These are phyloP conservation scores for Gastrophysa polygoni DNA, from an alignment of 2,888 invertebrate species.

Conservation along the genomic window DNA sequence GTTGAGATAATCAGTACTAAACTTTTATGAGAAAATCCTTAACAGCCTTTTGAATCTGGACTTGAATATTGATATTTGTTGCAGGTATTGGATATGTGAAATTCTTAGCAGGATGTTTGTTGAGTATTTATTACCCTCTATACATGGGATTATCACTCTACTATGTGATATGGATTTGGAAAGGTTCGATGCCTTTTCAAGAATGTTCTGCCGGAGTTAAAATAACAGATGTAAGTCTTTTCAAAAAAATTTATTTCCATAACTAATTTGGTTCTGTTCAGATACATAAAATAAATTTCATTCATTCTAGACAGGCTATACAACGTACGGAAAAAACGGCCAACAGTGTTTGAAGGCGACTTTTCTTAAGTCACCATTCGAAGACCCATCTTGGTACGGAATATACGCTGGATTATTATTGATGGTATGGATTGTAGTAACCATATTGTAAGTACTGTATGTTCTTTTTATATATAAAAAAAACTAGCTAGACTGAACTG, in stretches of 20 bases:
- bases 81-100: slow-evolving; percentile 69
- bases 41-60: too few species aligned
- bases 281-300: too few species aligned
- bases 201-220: slow-evolving; percentile 61
- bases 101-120: slow-evolving; percentile 62
- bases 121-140: slow-evolving; percentile 64
- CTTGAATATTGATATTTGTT: slow-evolving; percentile 46
- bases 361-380: slow-evolving; percentile 65
- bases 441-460: slow-evolving; percentile 63
- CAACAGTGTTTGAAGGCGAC: slow-evolving; percentile 57
- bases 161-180: slow-evolving; percentile 64
- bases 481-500: neutral
- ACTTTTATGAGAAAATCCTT: too few species aligned
- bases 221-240: slow-evolving; percentile 57
- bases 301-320: slow-evolving; percentile 52
- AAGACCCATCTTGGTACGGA: slow-evolving; percentile 69
- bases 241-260: neutral
- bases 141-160: slow-evolving; percentile 64
- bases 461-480: neutral
- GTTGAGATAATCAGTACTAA: too few species aligned
- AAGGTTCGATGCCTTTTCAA: slow-evolving; percentile 62
- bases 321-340: slow-evolving; percentile 51
- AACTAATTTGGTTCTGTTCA: too few species aligned
- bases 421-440: slow-evolving; percentile 68
- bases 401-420: slow-evolving; percentile 68